These are phyloP conservation scores for Leptarthrus brevirostris DNA, from an alignment of 2,888 invertebrate genomes.

Conservation along the genomic window DNA sequence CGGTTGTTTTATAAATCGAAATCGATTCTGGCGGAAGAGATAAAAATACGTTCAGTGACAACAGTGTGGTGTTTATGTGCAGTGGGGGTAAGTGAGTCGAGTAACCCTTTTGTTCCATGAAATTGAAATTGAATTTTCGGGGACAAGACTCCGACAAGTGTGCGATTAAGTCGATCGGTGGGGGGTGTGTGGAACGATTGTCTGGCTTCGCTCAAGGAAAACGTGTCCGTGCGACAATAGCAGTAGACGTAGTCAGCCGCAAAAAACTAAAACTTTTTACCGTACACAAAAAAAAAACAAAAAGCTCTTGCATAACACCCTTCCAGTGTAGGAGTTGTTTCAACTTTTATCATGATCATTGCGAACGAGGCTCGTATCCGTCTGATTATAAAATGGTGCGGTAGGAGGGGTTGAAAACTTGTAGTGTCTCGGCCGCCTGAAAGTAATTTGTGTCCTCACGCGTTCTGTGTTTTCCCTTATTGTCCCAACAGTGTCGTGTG, in stretches of 20 bases:
- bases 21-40: neutral
- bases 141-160: constrained; percentile 41
- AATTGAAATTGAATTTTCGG: constrained; percentile 31
- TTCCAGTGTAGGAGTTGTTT: constrained; percentile 3
- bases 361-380: neutral
- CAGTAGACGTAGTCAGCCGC: neutral
- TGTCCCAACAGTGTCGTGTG: neutral
- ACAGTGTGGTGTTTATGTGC: neutral
- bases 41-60: constrained; percentile 8
- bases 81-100: no score
- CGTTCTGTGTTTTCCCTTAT: constrained; percentile 12
- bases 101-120: constrained; percentile 13
- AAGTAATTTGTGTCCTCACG: constrained; percentile 11
- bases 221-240: neutral
- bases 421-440: neutral
- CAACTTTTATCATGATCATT: constrained; percentile 24
- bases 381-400: neutral
- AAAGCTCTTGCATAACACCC: constrained; percentile 26
- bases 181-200: neutral
- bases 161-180: constrained; percentile 17
- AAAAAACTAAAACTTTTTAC: constrained; percentile 1
- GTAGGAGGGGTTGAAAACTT: constrained; percentile 4
- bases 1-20: constrained; percentile 22
- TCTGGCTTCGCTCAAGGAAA: neutral
- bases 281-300: constrained; percentile 1